Conservation (phyloP, 2,888 invertebrate genomes). For the Diloba caeruleocephala region DNA sequence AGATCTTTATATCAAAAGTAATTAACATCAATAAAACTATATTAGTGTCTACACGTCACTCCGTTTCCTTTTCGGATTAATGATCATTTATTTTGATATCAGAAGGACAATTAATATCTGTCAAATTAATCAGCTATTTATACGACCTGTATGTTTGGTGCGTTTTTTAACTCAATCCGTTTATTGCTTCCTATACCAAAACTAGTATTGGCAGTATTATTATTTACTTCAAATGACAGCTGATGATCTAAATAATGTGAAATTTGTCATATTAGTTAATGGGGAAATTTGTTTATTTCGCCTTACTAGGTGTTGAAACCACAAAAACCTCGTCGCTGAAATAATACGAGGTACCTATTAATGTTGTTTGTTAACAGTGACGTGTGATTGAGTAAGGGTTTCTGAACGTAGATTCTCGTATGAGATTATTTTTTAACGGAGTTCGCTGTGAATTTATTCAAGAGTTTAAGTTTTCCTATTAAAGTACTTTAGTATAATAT, state of each 20-base stretch:
- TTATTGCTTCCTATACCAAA: slow-evolving; percentile 5
- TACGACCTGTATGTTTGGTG: slow-evolving; percentile 2
- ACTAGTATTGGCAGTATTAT: slow-evolving; percentile 7
- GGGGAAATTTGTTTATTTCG: slow-evolving; percentile 7
- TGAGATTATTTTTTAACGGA: too few species aligned
- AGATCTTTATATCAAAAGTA: slow-evolving; percentile 24
- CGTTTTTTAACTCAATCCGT: slow-evolving; percentile 24
- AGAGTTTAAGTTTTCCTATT: too few species aligned
- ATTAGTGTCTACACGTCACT: slow-evolving; percentile 16
- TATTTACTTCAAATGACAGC: slow-evolving; percentile 8
- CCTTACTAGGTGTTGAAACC: neutral
- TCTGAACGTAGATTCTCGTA: too few species aligned
- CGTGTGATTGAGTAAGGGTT: too few species aligned
- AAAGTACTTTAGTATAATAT: too few species aligned
- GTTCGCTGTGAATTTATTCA: too few species aligned
- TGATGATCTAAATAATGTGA: slow-evolving; percentile 11
- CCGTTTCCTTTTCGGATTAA: slow-evolving; percentile 19
- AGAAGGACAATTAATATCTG: slow-evolving; percentile 40
- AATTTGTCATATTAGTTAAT: slow-evolving; percentile 5
- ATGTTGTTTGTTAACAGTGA: too few species aligned
- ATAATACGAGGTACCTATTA: too few species aligned
- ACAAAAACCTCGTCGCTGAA: neutral
- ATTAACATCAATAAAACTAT: slow-evolving; percentile 38
- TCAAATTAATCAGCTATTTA: slow-evolving; percentile 43
- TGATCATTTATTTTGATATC: slow-evolving; percentile 22